Percentiles rank a stretch among this genome's conserved stretches.
phyloP scores from a whole-genome alignment of 2,797 vertebrate species.

The Bufotes viridis region DNA sequence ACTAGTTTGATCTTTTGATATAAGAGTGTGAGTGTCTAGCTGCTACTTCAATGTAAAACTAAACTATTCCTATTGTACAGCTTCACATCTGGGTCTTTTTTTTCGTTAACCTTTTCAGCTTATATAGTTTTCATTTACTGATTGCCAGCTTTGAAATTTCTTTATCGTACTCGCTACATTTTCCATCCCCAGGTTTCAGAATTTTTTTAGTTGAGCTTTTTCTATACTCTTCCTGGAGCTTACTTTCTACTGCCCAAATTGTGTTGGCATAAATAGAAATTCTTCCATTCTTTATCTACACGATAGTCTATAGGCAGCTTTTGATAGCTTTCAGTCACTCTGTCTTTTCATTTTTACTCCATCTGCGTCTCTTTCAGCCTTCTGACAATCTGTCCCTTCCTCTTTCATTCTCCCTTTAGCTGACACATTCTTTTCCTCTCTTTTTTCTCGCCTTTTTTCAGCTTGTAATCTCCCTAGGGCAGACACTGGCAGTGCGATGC shows the following conservation, averaged over 20 bases:
- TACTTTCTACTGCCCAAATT: neutral
- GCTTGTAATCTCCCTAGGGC: slow-evolving; percentile 61
- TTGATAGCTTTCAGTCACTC: slow-evolving; percentile 36
- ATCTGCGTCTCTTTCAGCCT: slow-evolving; percentile 53
- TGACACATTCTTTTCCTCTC: slow-evolving; percentile 55
- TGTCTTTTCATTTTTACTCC: slow-evolving; percentile 42
- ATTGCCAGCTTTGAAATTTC: slow-evolving; percentile 40
- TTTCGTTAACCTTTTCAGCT: slow-evolving; percentile 49
- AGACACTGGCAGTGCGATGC: slow-evolving; percentile 59
- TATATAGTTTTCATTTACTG: slow-evolving; percentile 27
- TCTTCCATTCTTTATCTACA: slow-evolving; percentile 25
- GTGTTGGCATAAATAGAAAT: slow-evolving; percentile 27
- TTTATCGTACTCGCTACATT: slow-evolving; percentile 41
- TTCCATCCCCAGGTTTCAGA: neutral
- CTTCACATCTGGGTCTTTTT: slow-evolving; percentile 29
- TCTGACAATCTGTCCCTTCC: slow-evolving; percentile 50
- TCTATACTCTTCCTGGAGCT: neutral
- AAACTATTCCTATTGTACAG: slow-evolving; percentile 32
- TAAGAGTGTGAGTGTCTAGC: slow-evolving; percentile 30
- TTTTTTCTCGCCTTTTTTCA: slow-evolving; percentile 44
- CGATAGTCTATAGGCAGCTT: slow-evolving; percentile 23
- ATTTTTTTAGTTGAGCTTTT: slow-evolving; percentile 33
- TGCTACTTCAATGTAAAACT: slow-evolving; percentile 25
- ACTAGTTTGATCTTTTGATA: slow-evolving; percentile 45
- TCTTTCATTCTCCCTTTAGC: slow-evolving; percentile 42